Base-by-base conservation (phyloP, 2,797 vertebrate genomes). In the Sebastes elongatus region DNA sequence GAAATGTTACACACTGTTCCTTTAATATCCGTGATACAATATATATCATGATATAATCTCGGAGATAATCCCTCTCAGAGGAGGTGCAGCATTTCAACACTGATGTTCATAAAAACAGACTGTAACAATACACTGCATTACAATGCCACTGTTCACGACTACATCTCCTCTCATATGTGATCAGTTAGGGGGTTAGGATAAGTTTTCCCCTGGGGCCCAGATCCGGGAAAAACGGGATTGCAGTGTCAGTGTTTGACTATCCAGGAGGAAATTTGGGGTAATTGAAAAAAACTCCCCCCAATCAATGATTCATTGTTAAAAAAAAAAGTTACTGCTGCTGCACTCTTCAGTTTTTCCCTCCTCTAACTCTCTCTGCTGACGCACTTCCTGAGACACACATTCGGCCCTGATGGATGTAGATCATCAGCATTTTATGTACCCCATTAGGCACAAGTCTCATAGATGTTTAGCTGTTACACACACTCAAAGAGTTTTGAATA, bases 231-330 rank as follows among this genome's bases (percentile, higher is more conserved):
- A 61, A 11, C 69, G 33, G 49, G 16, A 10, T 2, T 32, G 76
- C 33, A 25, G n/a, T 68, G 65, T 76, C 80, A 71, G 64, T 49
- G 77, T 81, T 84, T 46, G 61, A 70, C 70, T 65, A 70, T 32
- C 62, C 68, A 71, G 66, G 78, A 61, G 79, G 80, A 89, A 89
- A 84, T 80, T 71, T 66, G 25, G 77, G 56, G 35, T 85, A 78
- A 86, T 84, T 87, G 22, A 67, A 88, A 83, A 81, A 68, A 72
- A 32, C 30, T 22, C 62, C 65, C 28, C 20, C 35, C 32, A 78
- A 64, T 82, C 52, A 62, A 71, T 91, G 89, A 93, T 82, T 92
- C 90, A 90, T 56, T 66, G 52, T 65, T 38, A 78, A 16, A 42
- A 42, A 70, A 63, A 33, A 67, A 46, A 30, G 71, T 76, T 77